phyloP scores from a whole-genome alignment of 2,797 vertebrate species.

The Rhyacichthys aspro region DNA sequence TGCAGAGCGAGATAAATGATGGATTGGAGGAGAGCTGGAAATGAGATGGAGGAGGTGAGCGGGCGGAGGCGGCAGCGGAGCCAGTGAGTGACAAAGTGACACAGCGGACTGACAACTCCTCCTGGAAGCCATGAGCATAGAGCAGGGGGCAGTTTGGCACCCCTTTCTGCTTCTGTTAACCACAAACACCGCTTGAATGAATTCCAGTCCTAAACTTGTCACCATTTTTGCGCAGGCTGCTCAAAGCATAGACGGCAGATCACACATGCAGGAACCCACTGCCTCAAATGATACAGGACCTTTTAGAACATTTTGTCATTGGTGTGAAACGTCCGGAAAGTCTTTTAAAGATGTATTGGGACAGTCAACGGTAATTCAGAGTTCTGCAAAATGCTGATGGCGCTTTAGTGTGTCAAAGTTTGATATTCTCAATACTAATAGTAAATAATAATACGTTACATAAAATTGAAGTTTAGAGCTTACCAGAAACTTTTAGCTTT shows the following conservation, averaged over 20 bases:
- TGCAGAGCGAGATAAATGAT: slow-evolving; percentile 57
- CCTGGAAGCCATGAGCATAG: slow-evolving; percentile 62
- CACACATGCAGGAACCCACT: slow-evolving; percentile 6
- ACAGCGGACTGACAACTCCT: slow-evolving; percentile 69
- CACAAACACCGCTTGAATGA: slow-evolving; percentile 15
- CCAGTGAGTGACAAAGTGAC: slow-evolving; percentile 68
- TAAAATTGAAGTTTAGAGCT: too few relatives aligned
- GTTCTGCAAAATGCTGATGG: too few relatives aligned
- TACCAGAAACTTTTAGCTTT: too few relatives aligned
- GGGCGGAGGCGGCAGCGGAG: slow-evolving; percentile 22
- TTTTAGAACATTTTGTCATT: neutral
- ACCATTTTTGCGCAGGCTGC: slow-evolving; percentile 12
- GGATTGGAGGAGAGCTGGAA: slow-evolving; percentile 51
- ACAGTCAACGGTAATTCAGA: too few relatives aligned
- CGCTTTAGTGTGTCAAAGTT: neutral
- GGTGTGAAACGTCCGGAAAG: neutral
- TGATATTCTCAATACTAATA: neutral
- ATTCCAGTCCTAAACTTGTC: slow-evolving; percentile 15
- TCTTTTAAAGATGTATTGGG: too few relatives aligned
- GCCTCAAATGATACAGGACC: neutral
- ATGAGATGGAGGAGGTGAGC: slow-evolving; percentile 44
- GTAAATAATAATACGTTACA: too few relatives aligned
- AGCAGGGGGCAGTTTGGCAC: slow-evolving; percentile 48
- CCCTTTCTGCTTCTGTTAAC: slow-evolving; percentile 28
- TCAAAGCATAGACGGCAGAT: slow-evolving; percentile 19